A percentile compares a stretch with the other conserved stretches of the same genome.
phyloP scores from a whole-genome alignment of 2,797 vertebrate species.

The Lophius americanus region DNA sequence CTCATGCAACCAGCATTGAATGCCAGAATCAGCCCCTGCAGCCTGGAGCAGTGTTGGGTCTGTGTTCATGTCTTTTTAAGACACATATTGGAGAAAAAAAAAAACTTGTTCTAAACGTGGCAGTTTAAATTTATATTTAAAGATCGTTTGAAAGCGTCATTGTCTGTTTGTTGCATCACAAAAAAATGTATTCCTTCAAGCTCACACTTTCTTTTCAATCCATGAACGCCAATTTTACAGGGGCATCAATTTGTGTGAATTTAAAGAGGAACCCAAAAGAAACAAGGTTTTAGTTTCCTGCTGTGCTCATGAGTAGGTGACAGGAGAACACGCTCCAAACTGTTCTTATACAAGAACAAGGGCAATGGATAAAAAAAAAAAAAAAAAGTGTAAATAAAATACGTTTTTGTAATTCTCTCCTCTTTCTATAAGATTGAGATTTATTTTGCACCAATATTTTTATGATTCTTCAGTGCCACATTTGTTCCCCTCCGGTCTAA shows the following conservation, averaged over 20 bases:
- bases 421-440: background rate
- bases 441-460: too few relatives aligned
- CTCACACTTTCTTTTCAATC: background rate
- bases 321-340: slow-evolving; percentile 8
- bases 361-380: too few relatives aligned
- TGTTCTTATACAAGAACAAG: background rate
- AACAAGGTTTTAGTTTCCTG: background rate
- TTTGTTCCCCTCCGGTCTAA: background rate
- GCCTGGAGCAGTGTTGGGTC: slow-evolving; percentile 17
- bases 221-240: slow-evolving; percentile 7
- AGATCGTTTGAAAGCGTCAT: too few relatives aligned
- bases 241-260: slow-evolving; percentile 6
- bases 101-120: background rate
- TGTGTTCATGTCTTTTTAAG: slow-evolving; percentile 21
- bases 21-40: slow-evolving; percentile 57
- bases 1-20: slow-evolving; percentile 62
- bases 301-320: background rate
- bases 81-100: slow-evolving; percentile 23
- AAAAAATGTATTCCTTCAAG: slow-evolving; percentile 15
- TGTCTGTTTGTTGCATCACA: slow-evolving; percentile 2
- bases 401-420: background rate
- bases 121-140: background rate
- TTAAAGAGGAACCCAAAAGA: slow-evolving; percentile 1
- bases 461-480: background rate
- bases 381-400: background rate